Percentiles rank a stretch among this genome's conserved stretches.
These are phyloP conservation scores for Apis dorsata DNA, from an alignment of 1,140 invertebrate genomes.

Conservation along the genomic window DNA sequence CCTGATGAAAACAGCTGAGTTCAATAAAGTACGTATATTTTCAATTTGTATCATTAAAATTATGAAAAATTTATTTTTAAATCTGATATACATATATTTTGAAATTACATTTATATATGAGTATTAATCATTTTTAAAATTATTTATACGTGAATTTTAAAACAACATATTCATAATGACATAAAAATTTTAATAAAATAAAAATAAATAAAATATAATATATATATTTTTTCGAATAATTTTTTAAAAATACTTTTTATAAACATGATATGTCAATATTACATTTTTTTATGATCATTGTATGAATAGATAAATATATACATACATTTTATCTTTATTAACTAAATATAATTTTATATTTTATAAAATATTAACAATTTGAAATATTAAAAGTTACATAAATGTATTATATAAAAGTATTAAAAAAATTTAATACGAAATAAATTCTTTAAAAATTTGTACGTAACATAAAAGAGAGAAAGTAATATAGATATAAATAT, in stretches of 20 bases:
- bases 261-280: neutral
- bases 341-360: neutral
- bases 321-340: neutral
- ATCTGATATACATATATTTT: neutral
- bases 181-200: neutral
- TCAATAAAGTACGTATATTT: neutral
- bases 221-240: neutral
- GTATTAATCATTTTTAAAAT: neutral
- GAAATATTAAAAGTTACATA: neutral
- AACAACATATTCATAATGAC: neutral
- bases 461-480: neutral
- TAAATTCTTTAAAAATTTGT: neutral
- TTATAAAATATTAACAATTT: neutral
- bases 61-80: neutral
- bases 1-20: slow-evolving; percentile 59
- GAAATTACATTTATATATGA: neutral
- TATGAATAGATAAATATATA: neutral
- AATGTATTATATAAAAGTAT: neutral
- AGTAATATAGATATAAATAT: no score
- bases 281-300: neutral
- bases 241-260: no score
- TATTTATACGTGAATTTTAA: no score
- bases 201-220: neutral
- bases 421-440: neutral
- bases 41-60: neutral